Evolutionary conservation across 2,888 invertebrate species (phyloP), one percentile per base, ranked within the genome.

Genomic region (Pherbina coryleti): DNA sequence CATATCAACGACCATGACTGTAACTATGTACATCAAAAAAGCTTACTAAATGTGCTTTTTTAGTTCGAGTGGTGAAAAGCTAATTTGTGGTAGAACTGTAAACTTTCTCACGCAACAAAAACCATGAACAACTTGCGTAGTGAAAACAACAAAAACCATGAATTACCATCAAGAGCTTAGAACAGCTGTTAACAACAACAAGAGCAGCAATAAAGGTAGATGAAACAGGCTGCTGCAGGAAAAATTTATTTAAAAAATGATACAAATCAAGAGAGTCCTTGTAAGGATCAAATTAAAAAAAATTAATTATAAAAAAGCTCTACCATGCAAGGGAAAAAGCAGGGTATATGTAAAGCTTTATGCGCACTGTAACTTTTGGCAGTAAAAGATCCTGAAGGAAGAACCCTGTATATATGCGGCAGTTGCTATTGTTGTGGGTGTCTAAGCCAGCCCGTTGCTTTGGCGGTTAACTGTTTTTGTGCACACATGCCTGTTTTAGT

Each of bases 401-500:
- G 19, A 8, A 55, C 55, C 55, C 55, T 55, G 55, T 55, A 55
- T 55, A 7, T 55, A 55, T 5, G 5, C n/a, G 9, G 62, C 28
- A 55, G 62, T 62, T 62, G 62, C 25, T 31, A 22, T 22, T 31
- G 67, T 67, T 67, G 67, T 67, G 67, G 70, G 53, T 25, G 70
- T 22, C 70, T 44, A 17, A 19, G 49, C 5, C 51, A 28, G 25
- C 19, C 25, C 14, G 25, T 28, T 34, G 31, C 37, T 80, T 76
- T 70, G 78, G 71, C 76, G 78, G 75, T 62, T 69, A 78, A 81
- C 74, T 62, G 78, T 78, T 75, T 64, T 64, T 64, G 67, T 66
- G 71, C 75, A 62, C 22, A 22, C 51, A 62, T 69, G 22, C 37
- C 37, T 49, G 57, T 31, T 78, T 81, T 78, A 82, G 81, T 82